phyloP scores from a whole-genome alignment of 2,888 invertebrate genomes.

The Cataglyphis altisquamis region DNA sequence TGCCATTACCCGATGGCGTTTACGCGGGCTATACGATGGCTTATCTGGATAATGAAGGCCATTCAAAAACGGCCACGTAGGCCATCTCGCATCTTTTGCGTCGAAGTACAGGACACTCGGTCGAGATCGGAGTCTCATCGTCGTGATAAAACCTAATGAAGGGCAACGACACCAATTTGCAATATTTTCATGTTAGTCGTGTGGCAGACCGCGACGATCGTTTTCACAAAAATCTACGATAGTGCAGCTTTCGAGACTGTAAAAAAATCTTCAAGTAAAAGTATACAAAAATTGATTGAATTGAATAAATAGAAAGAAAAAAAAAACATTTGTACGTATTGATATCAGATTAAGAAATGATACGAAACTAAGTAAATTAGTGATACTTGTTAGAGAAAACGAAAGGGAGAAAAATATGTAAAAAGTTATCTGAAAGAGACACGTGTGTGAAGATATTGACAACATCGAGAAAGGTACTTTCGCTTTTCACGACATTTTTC shows the following conservation, averaged over 20 bases:
- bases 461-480: slow-evolving; percentile 70
- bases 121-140: slow-evolving; percentile 42
- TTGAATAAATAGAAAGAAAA: background rate
- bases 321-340: background rate
- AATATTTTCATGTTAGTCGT: slow-evolving; percentile 79
- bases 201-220: slow-evolving; percentile 68
- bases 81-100: slow-evolving; percentile 40
- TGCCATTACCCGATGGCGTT: slow-evolving; percentile 45
- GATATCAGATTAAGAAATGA: background rate
- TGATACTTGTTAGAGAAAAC: background rate
- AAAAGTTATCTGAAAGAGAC: slow-evolving; percentile 34
- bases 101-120: slow-evolving; percentile 17
- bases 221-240: slow-evolving; percentile 63
- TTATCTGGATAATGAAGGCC: slow-evolving; percentile 52
- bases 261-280: background rate
- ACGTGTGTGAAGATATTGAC: slow-evolving; percentile 69
- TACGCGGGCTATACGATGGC: slow-evolving; percentile 49
- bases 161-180: slow-evolving; percentile 76
- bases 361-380: background rate
- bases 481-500: slow-evolving; percentile 60
- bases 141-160: slow-evolving; percentile 64
- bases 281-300: background rate
- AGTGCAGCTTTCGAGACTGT: slow-evolving; percentile 54
- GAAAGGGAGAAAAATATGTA: background rate
- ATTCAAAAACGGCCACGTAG: slow-evolving; percentile 53